Percentiles rank a stretch among this genome's conserved stretches.
Conservation (phyloP, 2,113 vertebrate genomes). For the Entelurus aequoreus region DNA sequence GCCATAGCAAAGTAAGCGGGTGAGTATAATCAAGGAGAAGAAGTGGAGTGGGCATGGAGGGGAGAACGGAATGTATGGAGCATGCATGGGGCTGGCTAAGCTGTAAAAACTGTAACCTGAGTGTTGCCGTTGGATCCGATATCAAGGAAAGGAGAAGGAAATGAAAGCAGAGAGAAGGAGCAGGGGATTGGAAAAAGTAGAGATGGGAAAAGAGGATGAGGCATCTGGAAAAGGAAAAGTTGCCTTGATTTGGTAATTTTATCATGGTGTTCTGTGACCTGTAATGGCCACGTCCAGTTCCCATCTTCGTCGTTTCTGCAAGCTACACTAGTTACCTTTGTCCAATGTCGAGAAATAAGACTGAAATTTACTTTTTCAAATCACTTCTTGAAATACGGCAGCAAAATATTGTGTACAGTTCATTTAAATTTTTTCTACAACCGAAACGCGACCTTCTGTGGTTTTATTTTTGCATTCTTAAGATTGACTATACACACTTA, state of each 20-base stretch:
- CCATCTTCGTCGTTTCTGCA: constrained; percentile 63
- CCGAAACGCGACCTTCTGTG: too few relatives aligned
- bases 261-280: constrained; percentile 98
- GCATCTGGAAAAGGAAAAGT: constrained; percentile 87
- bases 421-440: too few relatives aligned
- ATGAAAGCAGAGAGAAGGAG: constrained; percentile 74
- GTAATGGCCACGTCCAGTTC: constrained; percentile 89
- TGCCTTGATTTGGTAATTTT: constrained; percentile 98
- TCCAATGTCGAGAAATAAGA: constrained; percentile 49
- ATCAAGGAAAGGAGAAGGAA: constrained; percentile 98
- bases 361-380: neutral
- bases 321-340: constrained; percentile 35
- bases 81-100: constrained; percentile 90
- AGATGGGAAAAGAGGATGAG: constrained; percentile 49
- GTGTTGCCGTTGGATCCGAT: constrained; percentile 84
- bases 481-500: too few relatives aligned
- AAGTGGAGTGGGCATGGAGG: constrained; percentile 49
- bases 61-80: constrained; percentile 99
- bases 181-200: constrained; percentile 55
- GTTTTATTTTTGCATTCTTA: too few relatives aligned
- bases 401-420: too few relatives aligned
- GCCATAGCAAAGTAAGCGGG: constrained; percentile 94
- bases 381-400: too few relatives aligned
- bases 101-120: constrained; percentile 99
- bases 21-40: constrained; percentile 86